Evolutionary conservation across 2,888 invertebrate genomes (phyloP).

Genomic region (Zaprionus obscuricornis): DNA sequence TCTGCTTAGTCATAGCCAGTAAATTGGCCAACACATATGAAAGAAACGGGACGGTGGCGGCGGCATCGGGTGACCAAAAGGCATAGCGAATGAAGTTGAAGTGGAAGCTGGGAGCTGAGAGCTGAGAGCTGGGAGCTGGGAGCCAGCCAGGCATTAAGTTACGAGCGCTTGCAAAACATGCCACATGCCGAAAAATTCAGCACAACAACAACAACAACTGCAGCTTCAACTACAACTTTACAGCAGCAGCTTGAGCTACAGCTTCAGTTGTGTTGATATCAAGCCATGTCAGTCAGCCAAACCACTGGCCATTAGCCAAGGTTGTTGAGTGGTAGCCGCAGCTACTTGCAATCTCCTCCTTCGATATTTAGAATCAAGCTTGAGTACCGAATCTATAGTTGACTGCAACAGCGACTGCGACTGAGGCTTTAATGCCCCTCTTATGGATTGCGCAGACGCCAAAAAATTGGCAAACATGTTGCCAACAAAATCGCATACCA

Average conservation of each 20-base stretch:
- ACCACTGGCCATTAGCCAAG: slow-evolving; percentile 72
- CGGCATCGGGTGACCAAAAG: too few relatives aligned
- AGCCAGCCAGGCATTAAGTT: slow-evolving; percentile 65
- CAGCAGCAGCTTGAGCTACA: neutral
- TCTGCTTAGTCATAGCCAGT: slow-evolving; percentile 49
- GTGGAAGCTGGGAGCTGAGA: slow-evolving; percentile 20
- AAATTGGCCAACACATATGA: slow-evolving; percentile 62
- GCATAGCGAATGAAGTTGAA: slow-evolving; percentile 12
- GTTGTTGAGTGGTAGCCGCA: slow-evolving; percentile 52
- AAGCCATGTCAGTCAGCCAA: slow-evolving; percentile 63
- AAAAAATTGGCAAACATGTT: slow-evolving; percentile 70
- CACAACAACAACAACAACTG: neutral
- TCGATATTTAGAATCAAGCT: slow-evolving; percentile 67
- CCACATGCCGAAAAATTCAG: slow-evolving; percentile 9
- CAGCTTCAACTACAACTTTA: slow-evolving; percentile 9
- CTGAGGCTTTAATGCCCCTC: slow-evolving; percentile 62
- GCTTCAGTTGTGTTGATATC: slow-evolving; percentile 56
- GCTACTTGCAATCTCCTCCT: slow-evolving; percentile 67
- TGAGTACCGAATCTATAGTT: slow-evolving; percentile 13
- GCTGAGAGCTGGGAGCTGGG: too few relatives aligned
- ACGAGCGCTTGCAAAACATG: slow-evolving; percentile 61
- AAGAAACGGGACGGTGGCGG: neutral
- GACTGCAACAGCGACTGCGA: slow-evolving; percentile 31
- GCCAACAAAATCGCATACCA: slow-evolving; percentile 48
- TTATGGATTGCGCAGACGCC: slow-evolving; percentile 75